Percentiles rank a stretch among this genome's conserved stretches.
Conservation (phyloP, 2,113 vertebrate genomes). For the Rhinoderma darwinii region DNA sequence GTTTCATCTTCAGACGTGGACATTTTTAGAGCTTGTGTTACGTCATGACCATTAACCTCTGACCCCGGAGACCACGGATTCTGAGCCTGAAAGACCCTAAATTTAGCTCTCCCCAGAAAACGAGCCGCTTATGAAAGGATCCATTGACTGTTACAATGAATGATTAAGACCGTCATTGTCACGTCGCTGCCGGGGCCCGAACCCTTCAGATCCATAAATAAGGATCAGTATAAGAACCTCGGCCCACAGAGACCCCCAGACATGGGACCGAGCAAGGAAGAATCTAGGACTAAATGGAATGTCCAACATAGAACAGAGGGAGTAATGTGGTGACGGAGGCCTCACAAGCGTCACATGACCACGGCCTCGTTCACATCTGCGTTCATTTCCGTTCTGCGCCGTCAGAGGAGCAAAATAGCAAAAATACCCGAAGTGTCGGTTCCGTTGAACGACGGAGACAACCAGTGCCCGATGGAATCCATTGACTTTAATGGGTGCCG, state of each 20-base stretch:
- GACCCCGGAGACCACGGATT: conserved; percentile 51
- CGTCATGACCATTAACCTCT: conserved; percentile 57
- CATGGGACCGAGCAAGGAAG: too few species aligned
- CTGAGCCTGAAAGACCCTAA: conserved; percentile 18
- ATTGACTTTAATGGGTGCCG: too few species aligned
- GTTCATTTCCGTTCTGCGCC: too few species aligned
- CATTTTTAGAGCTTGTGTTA: conserved; percentile 44
- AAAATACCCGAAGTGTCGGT: too few species aligned
- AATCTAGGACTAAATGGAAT: not conserved
- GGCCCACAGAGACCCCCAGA: not conserved
- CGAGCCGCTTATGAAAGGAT: not conserved
- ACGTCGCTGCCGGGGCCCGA: not conserved
- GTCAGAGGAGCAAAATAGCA: too few species aligned
- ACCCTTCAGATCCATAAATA: not conserved
- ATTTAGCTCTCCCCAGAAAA: conserved; percentile 36
- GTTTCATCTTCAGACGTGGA: conserved; percentile 1
- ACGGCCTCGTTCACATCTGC: too few species aligned
- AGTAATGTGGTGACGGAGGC: too few species aligned
- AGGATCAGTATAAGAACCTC: not conserved
- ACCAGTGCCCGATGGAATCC: too few species aligned
- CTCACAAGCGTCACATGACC: too few species aligned
- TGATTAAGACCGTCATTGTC: not conserved
- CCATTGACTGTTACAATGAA: not conserved
- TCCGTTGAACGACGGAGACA: too few species aligned
- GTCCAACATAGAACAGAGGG: not conserved